These are phyloP conservation scores for Adrianichthys oophorus DNA, from an alignment of 2,797 vertebrate species.

Conservation along the genomic window DNA sequence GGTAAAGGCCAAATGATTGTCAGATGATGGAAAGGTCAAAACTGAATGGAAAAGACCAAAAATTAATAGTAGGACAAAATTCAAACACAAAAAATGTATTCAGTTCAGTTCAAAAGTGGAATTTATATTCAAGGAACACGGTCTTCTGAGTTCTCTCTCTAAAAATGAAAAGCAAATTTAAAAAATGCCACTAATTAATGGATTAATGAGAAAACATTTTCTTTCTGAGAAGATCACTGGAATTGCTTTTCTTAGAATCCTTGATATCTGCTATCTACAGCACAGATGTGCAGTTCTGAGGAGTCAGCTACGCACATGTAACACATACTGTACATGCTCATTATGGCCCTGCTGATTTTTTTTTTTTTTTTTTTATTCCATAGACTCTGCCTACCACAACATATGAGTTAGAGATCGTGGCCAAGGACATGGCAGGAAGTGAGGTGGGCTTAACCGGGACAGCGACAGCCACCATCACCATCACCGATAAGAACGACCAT, in stretches of 20 bases:
- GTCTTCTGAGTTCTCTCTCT: too few species aligned
- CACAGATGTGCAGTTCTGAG: conserved; percentile 11
- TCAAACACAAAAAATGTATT: too few species aligned
- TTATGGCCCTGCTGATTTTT: background rate
- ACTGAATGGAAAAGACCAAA: too few species aligned
- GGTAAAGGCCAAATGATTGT: too few species aligned
- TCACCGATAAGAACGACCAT: conserved; percentile 97
- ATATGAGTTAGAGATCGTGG: conserved; percentile 93
- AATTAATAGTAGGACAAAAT: too few species aligned
- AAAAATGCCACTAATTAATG: background rate
- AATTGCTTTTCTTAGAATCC: conserved; percentile 14
- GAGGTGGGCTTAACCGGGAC: conserved; percentile 93
- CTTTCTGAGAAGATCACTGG: conserved; percentile 19
- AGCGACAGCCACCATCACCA: conserved; percentile 92
- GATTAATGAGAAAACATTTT: conserved; percentile 10
- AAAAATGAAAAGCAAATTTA: too few species aligned
- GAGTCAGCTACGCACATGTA: conserved; percentile 2
- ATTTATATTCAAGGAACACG: too few species aligned
- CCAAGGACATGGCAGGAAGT: conserved; percentile 94
- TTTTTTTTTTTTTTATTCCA: conserved; percentile 19
- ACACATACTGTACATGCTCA: background rate
- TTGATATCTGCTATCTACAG: conserved; percentile 24
- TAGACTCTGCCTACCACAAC: conserved; percentile 92
- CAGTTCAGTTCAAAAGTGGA: too few species aligned
- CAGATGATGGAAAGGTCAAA: too few species aligned